These are phyloP conservation scores for Drosophila neutralis DNA, from an alignment of 2,888 invertebrate genomes.

Conservation along the genomic window DNA sequence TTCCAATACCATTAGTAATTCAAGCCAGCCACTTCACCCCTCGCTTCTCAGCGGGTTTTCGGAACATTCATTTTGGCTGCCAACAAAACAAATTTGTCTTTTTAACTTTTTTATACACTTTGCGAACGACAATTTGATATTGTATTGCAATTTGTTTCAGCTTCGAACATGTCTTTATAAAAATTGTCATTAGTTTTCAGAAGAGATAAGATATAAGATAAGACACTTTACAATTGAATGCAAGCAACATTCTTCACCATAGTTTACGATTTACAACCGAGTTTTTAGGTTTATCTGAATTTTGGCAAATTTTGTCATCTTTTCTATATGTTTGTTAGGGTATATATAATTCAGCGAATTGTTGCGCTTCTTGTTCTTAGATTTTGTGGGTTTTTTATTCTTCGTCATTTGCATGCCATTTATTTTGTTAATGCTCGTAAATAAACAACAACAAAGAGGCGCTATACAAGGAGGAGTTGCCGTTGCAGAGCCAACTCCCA, in stretches of 20 bases:
- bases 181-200: not conserved
- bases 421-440: constrained; percentile 77
- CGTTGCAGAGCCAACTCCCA: constrained; percentile 41
- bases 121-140: not conserved
- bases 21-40: constrained; percentile 4
- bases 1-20: constrained; percentile 60
- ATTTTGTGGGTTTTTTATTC: constrained; percentile 20
- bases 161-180: not conserved
- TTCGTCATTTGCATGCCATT: constrained; percentile 77
- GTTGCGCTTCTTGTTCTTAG: constrained; percentile 8
- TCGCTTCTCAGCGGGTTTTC: not conserved
- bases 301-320: not conserved
- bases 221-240: not conserved
- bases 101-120: constrained; percentile 60
- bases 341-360: not conserved
- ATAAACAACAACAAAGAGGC: constrained; percentile 65
- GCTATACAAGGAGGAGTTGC: not conserved
- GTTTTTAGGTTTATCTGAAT: too few relatives aligned
- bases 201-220: not conserved
- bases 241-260: not conserved
- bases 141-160: not conserved
- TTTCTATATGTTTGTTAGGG: constrained; percentile 2
- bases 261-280: not conserved
- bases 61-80: constrained; percentile 15
- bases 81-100: constrained; percentile 74